phyloP scores from a whole-genome alignment of 2,113 vertebrate genomes.

The Dasyornis broadbenti region DNA sequence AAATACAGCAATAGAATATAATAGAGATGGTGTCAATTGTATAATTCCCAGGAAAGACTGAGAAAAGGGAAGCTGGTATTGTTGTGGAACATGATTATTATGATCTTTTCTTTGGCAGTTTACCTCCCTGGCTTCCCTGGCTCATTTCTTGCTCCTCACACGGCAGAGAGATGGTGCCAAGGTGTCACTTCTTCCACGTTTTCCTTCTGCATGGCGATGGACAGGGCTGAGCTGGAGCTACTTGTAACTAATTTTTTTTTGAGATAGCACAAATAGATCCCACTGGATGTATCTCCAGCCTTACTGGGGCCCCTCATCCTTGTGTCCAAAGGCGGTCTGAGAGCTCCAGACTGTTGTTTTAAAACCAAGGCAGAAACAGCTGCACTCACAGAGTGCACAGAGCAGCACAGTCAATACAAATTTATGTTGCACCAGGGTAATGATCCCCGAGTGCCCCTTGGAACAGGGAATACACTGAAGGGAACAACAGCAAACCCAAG shows the following conservation, averaged over 20 bases:
- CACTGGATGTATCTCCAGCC: not conserved
- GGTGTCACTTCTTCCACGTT: not conserved
- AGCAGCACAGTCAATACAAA: not conserved
- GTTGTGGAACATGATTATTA: not conserved
- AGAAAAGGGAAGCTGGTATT: not conserved
- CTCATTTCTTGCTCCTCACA: not conserved
- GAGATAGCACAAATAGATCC: not conserved
- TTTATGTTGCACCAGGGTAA: not conserved
- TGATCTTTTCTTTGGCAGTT: not conserved
- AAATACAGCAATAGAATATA: not conserved
- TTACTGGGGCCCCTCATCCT: not conserved
- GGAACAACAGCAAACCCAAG: not conserved
- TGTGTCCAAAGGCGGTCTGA: not conserved
- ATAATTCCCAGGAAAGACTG: not conserved
- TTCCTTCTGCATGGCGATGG: not conserved
- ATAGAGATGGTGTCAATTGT: not conserved
- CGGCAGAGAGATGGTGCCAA: not conserved
- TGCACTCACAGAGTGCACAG: not conserved
- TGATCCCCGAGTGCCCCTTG: not conserved
- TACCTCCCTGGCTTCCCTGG: not conserved
- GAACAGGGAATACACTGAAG: not conserved
- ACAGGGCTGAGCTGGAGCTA: not conserved
- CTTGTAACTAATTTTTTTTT: rapidly evolving
- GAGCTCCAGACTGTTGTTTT: not conserved
- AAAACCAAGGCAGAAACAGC: not conserved